Conservation (phyloP, 2,113 vertebrate species). For the Scomber colias region DNA sequence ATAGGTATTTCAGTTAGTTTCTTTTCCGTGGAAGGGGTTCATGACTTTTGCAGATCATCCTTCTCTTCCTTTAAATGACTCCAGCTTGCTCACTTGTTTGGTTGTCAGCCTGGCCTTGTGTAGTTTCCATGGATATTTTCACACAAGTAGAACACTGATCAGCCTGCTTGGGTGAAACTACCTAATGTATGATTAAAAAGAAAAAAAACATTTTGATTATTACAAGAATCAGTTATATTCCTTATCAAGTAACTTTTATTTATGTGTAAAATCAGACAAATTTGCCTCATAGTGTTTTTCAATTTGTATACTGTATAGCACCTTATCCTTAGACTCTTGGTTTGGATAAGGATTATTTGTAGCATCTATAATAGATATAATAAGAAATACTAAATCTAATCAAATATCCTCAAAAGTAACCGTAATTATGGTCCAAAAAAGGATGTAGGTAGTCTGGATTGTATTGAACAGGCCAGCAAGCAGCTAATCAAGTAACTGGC, state of each 20-base stretch:
- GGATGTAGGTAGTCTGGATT: background rate
- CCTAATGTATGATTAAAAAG: background rate
- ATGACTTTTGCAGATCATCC: constrained; percentile 36
- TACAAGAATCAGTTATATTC: background rate
- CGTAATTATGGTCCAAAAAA: background rate
- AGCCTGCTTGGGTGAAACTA: background rate
- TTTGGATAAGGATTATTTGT: too few species aligned
- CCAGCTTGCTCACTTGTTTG: constrained; percentile 10
- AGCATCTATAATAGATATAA: too few species aligned
- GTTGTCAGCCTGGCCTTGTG: background rate
- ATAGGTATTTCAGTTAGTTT: background rate
- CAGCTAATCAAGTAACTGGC: background rate
- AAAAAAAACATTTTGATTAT: background rate
- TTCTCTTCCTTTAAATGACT: constrained; percentile 17
- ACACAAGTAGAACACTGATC: background rate
- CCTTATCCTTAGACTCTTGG: background rate
- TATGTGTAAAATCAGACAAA: background rate
- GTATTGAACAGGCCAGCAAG: too few species aligned
- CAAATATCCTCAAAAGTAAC: background rate
- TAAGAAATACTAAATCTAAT: too few species aligned
- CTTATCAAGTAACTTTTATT: background rate
- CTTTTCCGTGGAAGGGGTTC: constrained; percentile 22
- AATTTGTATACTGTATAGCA: background rate
- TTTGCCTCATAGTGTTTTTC: background rate
- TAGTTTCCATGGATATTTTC: background rate